A percentile compares a stretch with the other conserved stretches of the same genome.
Conservation (phyloP, 2,797 vertebrate genomes). For the Mus spretus region DNA sequence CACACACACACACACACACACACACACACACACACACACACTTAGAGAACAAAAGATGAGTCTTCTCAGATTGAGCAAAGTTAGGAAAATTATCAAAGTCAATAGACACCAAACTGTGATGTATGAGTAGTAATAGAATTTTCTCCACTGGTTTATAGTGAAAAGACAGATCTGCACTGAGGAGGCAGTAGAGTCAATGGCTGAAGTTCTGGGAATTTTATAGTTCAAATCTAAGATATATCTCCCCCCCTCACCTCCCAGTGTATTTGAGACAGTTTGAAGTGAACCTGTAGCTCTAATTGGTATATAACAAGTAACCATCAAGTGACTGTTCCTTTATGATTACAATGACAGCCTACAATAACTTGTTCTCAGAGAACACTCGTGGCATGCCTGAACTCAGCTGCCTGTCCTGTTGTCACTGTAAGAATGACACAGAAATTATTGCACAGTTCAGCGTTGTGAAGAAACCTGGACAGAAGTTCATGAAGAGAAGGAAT, state of each 20-base stretch:
- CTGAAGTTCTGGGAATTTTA: background rate
- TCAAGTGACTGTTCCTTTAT: background rate
- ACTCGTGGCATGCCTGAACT: background rate
- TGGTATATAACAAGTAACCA: background rate
- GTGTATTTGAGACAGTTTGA: background rate
- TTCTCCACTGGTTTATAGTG: constrained; percentile 13
- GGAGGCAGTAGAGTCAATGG: background rate
- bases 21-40: background rate
- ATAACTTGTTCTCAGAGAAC: background rate
- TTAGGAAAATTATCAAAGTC: background rate
- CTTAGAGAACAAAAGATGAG: background rate
- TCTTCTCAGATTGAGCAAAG: background rate
- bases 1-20: background rate
- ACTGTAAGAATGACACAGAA: background rate
- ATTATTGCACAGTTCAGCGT: background rate
- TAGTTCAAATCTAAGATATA: background rate
- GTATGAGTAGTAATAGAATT: constrained; percentile 14
- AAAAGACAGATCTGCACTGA: background rate
- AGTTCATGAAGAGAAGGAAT: background rate
- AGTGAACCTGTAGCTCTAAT: background rate
- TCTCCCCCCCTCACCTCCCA: background rate
- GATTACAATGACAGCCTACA: background rate
- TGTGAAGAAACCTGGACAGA: background rate
- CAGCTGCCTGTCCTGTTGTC: background rate
- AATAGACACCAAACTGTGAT: background rate